phyloP scores from a whole-genome alignment of 2,113 vertebrate genomes.

The Aythya baeri region DNA sequence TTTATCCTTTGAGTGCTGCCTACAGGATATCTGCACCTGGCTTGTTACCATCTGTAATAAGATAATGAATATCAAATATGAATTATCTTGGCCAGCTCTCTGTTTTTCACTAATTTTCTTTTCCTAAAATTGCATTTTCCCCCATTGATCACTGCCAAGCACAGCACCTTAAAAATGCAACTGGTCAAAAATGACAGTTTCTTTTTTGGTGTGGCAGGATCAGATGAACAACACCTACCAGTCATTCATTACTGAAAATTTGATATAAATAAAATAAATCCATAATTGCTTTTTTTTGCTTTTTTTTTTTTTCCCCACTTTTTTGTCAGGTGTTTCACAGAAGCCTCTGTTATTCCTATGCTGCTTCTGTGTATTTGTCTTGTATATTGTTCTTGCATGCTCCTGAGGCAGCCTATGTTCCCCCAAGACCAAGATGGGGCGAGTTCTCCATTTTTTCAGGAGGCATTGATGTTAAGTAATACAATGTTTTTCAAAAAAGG shows the following conservation, averaged over 20 bases:
- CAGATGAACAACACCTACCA: neutral
- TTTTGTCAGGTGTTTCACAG: neutral
- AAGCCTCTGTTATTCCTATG: neutral
- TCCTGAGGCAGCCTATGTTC: neutral
- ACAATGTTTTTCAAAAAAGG: neutral
- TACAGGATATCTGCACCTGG: constrained; percentile 37
- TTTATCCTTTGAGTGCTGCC: constrained; percentile 5
- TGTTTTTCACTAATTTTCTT: constrained; percentile 10
- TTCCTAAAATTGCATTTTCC: neutral
- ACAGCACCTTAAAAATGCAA: constrained; percentile 46
- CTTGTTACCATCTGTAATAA: constrained; percentile 41
- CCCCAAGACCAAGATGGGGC: neutral
- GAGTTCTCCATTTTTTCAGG: no score
- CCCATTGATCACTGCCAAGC: neutral
- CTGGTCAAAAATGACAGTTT: neutral
- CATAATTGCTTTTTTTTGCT: neutral
- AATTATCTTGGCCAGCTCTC: constrained; percentile 52
- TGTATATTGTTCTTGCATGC: neutral
- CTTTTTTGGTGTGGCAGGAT: neutral
- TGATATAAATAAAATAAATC: constrained; percentile 39
- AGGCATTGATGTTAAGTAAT: neutral
- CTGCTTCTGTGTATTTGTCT: neutral
- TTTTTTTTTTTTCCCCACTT: no score
- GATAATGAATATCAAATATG: constrained; percentile 63
- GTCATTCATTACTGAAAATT: neutral